Evolutionary conservation across 2,113 vertebrate genomes (phyloP).

Genomic region (Caretta caretta): DNA sequence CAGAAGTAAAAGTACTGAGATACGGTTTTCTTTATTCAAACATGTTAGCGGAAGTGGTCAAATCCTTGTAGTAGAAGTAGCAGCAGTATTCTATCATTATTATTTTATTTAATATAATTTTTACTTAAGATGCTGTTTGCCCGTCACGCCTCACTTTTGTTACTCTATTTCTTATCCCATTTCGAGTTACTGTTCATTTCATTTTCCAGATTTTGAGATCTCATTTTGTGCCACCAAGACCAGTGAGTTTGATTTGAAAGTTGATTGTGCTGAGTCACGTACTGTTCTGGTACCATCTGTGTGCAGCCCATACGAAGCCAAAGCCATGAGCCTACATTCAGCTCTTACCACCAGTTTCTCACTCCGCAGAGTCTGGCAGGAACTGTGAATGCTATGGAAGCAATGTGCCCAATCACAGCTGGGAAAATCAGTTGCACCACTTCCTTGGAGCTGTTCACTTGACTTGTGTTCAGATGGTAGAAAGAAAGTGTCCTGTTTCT

Average conservation of each 20-base stretch:
- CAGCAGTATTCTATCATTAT: background rate
- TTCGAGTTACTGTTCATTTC: slow-evolving; percentile 18
- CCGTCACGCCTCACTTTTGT: background rate
- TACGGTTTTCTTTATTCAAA: slow-evolving; percentile 47
- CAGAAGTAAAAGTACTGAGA: slow-evolving; percentile 53
- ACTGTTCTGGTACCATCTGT: background rate
- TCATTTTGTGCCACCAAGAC: background rate
- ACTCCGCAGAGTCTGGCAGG: background rate
- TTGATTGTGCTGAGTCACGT: background rate
- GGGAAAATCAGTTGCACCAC: background rate
- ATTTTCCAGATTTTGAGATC: background rate
- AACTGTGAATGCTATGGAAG: background rate
- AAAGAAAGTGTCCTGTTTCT: background rate
- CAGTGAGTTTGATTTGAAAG: background rate
- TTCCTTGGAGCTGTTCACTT: background rate
- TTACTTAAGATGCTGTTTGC: background rate
- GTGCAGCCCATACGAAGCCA: background rate
- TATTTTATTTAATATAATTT: background rate
- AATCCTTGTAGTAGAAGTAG: background rate
- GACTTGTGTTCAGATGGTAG: background rate
- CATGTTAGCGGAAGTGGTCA: slow-evolving; percentile 46
- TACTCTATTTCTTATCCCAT: background rate
- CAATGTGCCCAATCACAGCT: background rate
- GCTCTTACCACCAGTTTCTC: background rate
- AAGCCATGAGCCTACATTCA: background rate